Conservation (phyloP, 2,113 vertebrate genomes). For the Ia io region DNA sequence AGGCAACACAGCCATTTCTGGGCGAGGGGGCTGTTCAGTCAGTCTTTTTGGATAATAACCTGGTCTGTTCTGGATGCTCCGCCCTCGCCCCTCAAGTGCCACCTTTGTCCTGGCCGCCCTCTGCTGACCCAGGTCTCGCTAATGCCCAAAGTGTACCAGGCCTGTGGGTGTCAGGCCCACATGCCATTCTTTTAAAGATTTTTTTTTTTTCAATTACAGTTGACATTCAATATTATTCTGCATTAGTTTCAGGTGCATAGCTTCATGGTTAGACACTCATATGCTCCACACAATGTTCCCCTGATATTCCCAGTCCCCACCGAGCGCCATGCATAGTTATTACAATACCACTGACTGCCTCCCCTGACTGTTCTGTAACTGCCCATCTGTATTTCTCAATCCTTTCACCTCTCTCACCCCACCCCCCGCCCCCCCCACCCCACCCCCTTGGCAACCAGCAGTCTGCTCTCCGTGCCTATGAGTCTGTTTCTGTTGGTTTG, state of each 20-base stretch:
- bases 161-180: background rate
- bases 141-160: background rate
- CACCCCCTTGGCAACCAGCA: background rate
- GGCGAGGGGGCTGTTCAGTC: background rate
- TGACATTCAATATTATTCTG: background rate
- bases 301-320: background rate
- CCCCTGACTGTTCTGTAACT: background rate
- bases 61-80: background rate
- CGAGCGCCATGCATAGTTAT: background rate
- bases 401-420: background rate
- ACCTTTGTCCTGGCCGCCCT: background rate
- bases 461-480: background rate
- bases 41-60: background rate
- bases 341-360: background rate
- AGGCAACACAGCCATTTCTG: background rate
- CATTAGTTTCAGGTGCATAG: background rate
- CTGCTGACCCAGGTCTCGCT: background rate
- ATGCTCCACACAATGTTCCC: background rate
- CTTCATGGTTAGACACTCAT: background rate
- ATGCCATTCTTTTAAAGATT: background rate
- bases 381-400: background rate
- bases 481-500: background rate
- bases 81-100: background rate
- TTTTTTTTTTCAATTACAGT: background rate
- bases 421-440: rapidly evolving